Evolutionary conservation across 1,140 invertebrate genomes (phyloP).

Genomic region (Paralvinella palmiformis): DNA sequence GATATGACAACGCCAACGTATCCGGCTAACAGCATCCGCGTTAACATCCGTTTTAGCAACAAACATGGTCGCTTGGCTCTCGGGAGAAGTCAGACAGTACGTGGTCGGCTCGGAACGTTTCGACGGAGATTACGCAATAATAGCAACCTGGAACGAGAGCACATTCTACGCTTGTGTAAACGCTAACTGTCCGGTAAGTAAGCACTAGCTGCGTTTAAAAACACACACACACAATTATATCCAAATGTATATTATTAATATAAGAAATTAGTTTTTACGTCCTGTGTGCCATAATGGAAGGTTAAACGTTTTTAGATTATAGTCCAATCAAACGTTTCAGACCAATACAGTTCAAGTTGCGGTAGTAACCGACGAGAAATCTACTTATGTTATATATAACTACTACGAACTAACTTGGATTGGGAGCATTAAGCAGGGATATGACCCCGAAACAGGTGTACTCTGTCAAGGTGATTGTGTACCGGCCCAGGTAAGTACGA

Average conservation of each 20-base stretch:
- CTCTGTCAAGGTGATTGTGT: background rate
- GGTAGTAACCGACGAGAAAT: background rate
- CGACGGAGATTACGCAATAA: background rate
- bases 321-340: too few species aligned
- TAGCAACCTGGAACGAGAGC: background rate
- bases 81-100: background rate
- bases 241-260: too few species aligned
- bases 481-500: too few species aligned
- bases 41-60: background rate
- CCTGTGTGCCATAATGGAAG: too few species aligned
- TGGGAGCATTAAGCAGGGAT: background rate
- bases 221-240: too few species aligned
- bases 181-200: background rate
- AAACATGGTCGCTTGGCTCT: background rate
- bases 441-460: background rate
- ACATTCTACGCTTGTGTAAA: background rate
- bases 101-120: background rate
- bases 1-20: too few species aligned
- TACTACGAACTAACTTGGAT: background rate
- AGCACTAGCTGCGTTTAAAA: too few species aligned
- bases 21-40: too few species aligned
- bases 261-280: too few species aligned
- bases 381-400: background rate
- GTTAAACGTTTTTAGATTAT: too few species aligned
- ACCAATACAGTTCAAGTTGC: background rate